A percentile compares a stretch with the other conserved stretches of the same genome.
phyloP scores from a whole-genome alignment of 2,113 vertebrate species.

The Eptatretus burgeri region DNA sequence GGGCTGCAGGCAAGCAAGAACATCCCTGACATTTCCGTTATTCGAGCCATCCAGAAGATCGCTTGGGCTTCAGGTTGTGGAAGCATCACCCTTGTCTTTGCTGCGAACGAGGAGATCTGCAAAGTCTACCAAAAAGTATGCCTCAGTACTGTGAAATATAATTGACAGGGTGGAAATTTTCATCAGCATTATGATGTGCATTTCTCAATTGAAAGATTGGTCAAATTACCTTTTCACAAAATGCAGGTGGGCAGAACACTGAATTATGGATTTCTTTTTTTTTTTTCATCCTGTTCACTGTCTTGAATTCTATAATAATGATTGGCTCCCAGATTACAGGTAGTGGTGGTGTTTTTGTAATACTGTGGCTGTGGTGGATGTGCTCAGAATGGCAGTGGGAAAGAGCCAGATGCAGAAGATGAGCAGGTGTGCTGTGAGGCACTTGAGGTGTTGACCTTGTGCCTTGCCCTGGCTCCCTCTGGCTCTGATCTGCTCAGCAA shows the following conservation, averaged over 20 bases:
- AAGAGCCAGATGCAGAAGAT: conserved; percentile 70
- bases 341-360: too few species aligned
- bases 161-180: background rate
- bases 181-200: background rate
- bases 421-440: conserved; percentile 97
- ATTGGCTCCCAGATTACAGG: too few species aligned
- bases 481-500: conserved; percentile 87
- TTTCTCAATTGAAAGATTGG: too few species aligned
- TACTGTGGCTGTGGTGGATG: too few species aligned
- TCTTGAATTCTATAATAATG: too few species aligned
- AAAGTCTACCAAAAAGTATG: conserved; percentile 94
- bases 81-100: conserved; percentile 76
- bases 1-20: conserved; percentile 22
- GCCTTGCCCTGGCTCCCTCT: conserved; percentile 85
- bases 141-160: background rate
- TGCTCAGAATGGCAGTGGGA: conserved; percentile 56
- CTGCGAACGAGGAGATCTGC: conserved; percentile 84
- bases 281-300: too few species aligned
- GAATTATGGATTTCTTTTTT: too few species aligned
- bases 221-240: too few species aligned
- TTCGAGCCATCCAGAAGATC: conserved; percentile 86
- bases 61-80: conserved; percentile 94
- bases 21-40: conserved; percentile 94
- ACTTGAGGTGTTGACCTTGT: conserved; percentile 87
- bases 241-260: too few species aligned